A percentile compares a stretch with the other conserved stretches of the same genome.
Conservation (phyloP, 2,113 vertebrate genomes). For the Elachura formosa region DNA sequence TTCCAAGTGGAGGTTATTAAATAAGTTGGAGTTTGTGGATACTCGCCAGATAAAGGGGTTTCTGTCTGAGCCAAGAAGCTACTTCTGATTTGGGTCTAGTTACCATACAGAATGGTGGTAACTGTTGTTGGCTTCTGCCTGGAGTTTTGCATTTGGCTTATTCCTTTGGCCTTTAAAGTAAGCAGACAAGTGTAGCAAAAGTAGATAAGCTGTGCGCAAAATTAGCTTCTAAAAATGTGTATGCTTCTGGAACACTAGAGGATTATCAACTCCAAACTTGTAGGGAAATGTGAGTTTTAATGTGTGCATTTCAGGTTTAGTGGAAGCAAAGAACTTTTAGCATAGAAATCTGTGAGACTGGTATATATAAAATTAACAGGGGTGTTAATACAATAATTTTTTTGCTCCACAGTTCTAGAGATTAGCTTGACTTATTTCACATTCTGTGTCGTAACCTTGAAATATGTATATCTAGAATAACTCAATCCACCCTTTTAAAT, state of each 20-base stretch:
- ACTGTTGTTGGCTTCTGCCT: not conserved
- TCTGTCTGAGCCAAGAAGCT: not conserved
- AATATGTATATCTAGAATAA: not conserved
- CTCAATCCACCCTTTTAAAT: not conserved
- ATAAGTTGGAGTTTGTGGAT: slow-evolving; percentile 17
- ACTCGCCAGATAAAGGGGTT: not conserved
- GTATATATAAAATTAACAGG: not conserved
- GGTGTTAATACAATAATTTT: not conserved
- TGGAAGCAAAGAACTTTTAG: not conserved
- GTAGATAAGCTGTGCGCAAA: not conserved
- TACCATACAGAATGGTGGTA: not conserved
- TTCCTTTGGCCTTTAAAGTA: not conserved
- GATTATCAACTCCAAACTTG: not conserved
- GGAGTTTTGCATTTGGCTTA: not conserved
- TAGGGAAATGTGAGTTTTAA: not conserved
- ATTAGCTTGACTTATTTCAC: not conserved
- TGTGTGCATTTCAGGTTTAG: not conserved
- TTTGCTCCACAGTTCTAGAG: not conserved
- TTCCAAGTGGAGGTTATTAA: slow-evolving; percentile 12
- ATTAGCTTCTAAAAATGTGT: not conserved
- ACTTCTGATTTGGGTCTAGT: slow-evolving; percentile 17
- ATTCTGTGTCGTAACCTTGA: not conserved
- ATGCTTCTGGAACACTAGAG: not conserved
- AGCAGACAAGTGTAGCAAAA: not conserved
- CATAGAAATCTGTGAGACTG: not conserved